These are phyloP conservation scores for Sebastes jordani DNA, from an alignment of 2,797 vertebrate genomes.

Conservation along the genomic window DNA sequence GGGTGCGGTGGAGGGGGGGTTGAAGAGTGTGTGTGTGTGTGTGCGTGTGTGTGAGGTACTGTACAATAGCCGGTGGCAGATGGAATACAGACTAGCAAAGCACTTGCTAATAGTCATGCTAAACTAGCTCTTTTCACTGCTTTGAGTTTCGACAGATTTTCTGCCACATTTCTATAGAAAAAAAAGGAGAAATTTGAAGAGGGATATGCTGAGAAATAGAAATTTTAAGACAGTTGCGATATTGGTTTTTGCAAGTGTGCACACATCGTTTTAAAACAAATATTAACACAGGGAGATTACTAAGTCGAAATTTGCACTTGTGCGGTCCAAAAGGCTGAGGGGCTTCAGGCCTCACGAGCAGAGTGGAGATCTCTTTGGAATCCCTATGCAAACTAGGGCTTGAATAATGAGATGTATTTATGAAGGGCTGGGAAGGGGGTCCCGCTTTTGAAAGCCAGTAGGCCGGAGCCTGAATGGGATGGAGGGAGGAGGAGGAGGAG, in stretches of 20 bases:
- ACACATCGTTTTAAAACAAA: conserved; percentile 72
- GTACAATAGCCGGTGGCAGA: conserved; percentile 76
- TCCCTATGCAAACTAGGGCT: conserved; percentile 84
- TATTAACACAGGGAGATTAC: conserved; percentile 79
- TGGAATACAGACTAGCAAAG: conserved; percentile 70
- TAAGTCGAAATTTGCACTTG: conserved; percentile 76
- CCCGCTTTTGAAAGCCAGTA: conserved; percentile 81
- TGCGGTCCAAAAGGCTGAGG: conserved; percentile 75
- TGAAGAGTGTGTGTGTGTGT: conserved; percentile 27
- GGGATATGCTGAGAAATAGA: not conserved
- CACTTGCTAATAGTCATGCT: conserved; percentile 63
- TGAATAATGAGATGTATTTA: conserved; percentile 93
- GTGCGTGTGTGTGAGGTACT: conserved; percentile 54
- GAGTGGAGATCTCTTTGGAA: conserved; percentile 82
- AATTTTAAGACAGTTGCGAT: not conserved
- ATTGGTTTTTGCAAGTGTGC: conserved; percentile 38
- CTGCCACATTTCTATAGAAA: not conserved
- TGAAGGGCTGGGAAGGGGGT: conserved; percentile 80
- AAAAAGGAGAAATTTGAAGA: not conserved
- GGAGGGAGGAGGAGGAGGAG: conserved; percentile 47
- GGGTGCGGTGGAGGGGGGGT: conserved; percentile 28
- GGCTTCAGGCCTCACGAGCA: conserved; percentile 74
- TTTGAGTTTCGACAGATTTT: conserved; percentile 26
- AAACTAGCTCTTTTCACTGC: conserved; percentile 51
- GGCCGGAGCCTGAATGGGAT: conserved; percentile 81